Evolutionary conservation across 2,113 vertebrate genomes (phyloP), one percentile per base, ranked within the genome.

Genomic region (Maccullochella peelii): DNA sequence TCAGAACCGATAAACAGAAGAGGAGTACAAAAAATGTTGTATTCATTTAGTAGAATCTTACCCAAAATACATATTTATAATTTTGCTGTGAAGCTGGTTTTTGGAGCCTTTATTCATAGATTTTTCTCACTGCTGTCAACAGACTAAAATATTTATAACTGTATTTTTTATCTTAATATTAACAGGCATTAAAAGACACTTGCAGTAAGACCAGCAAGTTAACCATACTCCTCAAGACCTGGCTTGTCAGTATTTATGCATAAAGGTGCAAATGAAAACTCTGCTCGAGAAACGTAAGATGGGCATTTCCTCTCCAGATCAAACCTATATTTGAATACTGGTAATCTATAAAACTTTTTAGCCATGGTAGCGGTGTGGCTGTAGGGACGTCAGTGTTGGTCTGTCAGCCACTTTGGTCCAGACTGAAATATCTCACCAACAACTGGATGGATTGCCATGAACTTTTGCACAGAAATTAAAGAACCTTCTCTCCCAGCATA

Each of bases 121-220:
- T 23, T 25, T 15, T 11, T 50, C 23, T 74, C 7, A 49, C 23
- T 50, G 70, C 49, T 65, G 50, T 73, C 68, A 65, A 63, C 69
- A 73, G 21, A 38, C 6, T 49, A 10, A 59, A 67, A 74, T 68
- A 61, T 79, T 49, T 38, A 69, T 59, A 44, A 8, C 18, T 58
- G 38, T 58, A 47, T 47, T 47, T 47, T 15, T 14, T 5, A 67
- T n/a, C 15, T 67, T 67, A 52, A 27, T 47, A 3, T 20, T 47
- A 23, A 30, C 11, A 15, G 25, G 25, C 4, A 25, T 30, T 30
- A 61, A 61, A 61, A 50, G 20, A 36, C 20, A 33, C 2, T 50
- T 50, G 27, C 15, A 42, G 27, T 33, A n/a, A 42, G 40, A 74
- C 21, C 30, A 36, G 25, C 42, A 59, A n/a, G 27, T 40, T 59